Evolutionary conservation across 2,888 invertebrate genomes (phyloP).

Genomic region (Steinernema scapterisci): DNA sequence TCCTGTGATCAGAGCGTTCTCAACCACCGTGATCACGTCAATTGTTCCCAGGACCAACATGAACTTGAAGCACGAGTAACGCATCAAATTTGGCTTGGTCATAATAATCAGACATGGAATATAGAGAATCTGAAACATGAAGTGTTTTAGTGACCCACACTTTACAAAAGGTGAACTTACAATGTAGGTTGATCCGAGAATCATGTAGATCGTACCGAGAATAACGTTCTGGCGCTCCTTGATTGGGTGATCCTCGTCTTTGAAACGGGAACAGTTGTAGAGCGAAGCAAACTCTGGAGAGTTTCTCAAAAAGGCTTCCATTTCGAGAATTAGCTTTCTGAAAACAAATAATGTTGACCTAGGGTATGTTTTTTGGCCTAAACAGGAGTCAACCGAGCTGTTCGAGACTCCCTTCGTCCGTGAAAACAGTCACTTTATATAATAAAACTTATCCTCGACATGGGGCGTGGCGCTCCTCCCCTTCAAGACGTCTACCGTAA

Average conservation of each 20-base stretch:
- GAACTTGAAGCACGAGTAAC: conserved; percentile 47
- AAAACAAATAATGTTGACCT: too few relatives aligned
- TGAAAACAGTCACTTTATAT: too few relatives aligned
- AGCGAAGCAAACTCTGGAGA: not conserved
- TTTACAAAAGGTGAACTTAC: too few relatives aligned
- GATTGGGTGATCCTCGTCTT: not conserved
- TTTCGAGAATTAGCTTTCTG: too few relatives aligned
- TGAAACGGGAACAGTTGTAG: conserved; percentile 8
- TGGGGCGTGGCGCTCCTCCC: too few relatives aligned
- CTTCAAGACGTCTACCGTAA: too few relatives aligned
- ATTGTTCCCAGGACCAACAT: conserved; percentile 46
- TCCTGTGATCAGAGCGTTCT: conserved; percentile 43
- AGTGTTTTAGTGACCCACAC: not conserved
- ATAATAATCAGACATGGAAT: conserved; percentile 44
- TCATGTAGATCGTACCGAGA: conserved; percentile 1
- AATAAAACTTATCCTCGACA: too few relatives aligned
- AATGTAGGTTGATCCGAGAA: not conserved
- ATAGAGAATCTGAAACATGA: conserved; percentile 34
- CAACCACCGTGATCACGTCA: conserved; percentile 36
- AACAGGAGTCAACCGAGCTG: too few relatives aligned
- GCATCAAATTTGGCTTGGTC: conserved; percentile 40
- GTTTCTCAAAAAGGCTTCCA: too few relatives aligned
- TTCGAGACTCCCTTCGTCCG: too few relatives aligned
- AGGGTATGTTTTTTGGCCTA: too few relatives aligned
- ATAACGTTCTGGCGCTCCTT: conserved; percentile 4